Conservation (phyloP, 2,113 vertebrate species). For the Thermophis baileyi region DNA sequence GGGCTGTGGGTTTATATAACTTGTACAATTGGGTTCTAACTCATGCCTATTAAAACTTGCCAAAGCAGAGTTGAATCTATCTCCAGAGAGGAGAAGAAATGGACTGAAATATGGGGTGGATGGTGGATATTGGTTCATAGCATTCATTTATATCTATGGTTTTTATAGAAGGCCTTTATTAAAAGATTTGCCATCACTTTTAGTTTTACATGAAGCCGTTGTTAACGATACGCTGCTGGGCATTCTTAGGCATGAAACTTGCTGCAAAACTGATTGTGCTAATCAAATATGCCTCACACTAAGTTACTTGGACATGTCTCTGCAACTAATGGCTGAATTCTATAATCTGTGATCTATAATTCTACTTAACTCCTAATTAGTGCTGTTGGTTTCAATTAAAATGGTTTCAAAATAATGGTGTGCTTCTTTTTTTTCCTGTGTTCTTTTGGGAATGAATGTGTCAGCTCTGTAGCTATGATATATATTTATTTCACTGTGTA, state of each 20-base stretch:
- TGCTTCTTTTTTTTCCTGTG: neutral
- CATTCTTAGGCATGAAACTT: neutral
- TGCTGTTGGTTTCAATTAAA: neutral
- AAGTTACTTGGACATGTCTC: constrained; percentile 4
- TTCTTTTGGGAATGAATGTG: neutral
- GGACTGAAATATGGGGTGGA: neutral
- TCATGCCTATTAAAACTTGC: neutral
- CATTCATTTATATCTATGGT: constrained; percentile 12
- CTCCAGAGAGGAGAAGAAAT: neutral
- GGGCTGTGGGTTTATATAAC: neutral
- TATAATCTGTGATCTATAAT: neutral
- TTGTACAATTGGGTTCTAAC: neutral
- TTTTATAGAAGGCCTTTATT: rapidly evolving
- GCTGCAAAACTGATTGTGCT: neutral
- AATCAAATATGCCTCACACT: neutral
- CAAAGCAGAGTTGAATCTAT: neutral
- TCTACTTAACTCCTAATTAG: neutral
- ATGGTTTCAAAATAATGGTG: neutral
- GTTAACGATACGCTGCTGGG: neutral
- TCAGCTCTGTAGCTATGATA: neutral
- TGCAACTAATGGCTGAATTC: neutral
- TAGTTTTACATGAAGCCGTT: rapidly evolving
- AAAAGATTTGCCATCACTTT: neutral
- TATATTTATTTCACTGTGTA: neutral
- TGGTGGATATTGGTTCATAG: neutral